Evolutionary conservation across 2,113 vertebrate genomes (phyloP), one percentile per base, ranked within the genome.

Genomic region (Diadophis punctatus): DNA sequence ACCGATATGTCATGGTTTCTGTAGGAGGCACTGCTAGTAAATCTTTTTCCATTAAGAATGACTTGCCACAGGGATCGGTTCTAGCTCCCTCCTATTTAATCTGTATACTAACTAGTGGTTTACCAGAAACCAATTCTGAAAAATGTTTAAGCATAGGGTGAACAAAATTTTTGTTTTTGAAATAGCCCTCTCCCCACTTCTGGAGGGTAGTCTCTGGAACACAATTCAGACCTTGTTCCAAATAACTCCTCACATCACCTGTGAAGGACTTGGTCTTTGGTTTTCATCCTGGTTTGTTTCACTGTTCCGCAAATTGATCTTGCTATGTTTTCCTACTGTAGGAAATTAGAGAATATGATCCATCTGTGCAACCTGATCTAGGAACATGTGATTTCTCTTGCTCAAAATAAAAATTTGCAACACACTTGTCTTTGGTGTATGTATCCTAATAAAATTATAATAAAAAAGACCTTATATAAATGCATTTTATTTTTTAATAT

Each of bases 331-430:
- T 55, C 60, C 46, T 46, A 55, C 12, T 88, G 34, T 55, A 92
- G 49, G 48, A 88, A 88, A 46, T 53, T n/a, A 88, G 20, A 43
- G 49, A 80, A 74, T 74, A 55, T 22, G 10, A 92, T 92, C 58
- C 55, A 55, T 46, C 51, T 39, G 8, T 92, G 63, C 88, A 92
- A 74, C 60, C 88, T 88, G 43, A 88, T 51, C 49, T 12, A 55
- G 91, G 14, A 55, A n/a, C 30, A 39, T 92, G 60, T 88, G 86
- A 88, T 92, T 25, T 92, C 60, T 43, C 49, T 80, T 80, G 27
- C 49, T 88, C 34, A 92, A 88, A 80, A 87, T 88, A 86, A 74
- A 87, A 43, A 88, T 63, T 88, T 49, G 88, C 49, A 88, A 88
- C 34, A 53, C 60, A 55, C 90, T 93, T 87, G 0, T 87, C 34